These are phyloP conservation scores for Brienomyrus longianalis DNA, from an alignment of 2,113 vertebrate species.

Conservation along the genomic window DNA sequence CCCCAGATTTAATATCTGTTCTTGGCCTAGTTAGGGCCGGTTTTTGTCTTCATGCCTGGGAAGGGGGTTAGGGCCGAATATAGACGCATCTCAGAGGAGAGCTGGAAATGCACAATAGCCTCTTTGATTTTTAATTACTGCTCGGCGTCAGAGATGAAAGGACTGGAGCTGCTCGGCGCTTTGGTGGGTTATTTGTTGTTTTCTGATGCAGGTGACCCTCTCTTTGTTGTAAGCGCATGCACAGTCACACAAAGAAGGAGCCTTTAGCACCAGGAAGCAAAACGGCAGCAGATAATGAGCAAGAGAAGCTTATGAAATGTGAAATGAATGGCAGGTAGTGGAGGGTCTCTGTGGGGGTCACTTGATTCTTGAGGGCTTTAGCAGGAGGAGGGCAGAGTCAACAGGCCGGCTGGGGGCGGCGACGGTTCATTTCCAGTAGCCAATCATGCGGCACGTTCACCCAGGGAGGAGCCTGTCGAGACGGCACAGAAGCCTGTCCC, in stretches of 20 bases:
- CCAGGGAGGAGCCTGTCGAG: not conserved
- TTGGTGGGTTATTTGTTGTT: not conserved
- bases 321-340: not conserved
- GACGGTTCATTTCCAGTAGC: not conserved
- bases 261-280: not conserved
- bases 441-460: not conserved
- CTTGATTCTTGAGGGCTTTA: not conserved
- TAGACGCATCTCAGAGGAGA: not conserved
- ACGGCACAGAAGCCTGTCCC: not conserved
- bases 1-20: not conserved
- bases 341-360: not conserved
- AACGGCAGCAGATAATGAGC: not conserved
- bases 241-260: not conserved
- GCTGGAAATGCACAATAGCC: not conserved
- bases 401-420: not conserved
- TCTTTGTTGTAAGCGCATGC: not conserved
- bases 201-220: not conserved
- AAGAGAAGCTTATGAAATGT: not conserved
- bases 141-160: not conserved
- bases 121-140: conserved; percentile 3
- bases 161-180: not conserved
- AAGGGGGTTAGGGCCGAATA: not conserved
- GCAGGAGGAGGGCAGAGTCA: not conserved
- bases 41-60: not conserved
- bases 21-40: not conserved